Percentiles rank a stretch among this genome's conserved stretches.
Evolutionary conservation across 2,888 invertebrate genomes (phyloP).

Genomic region (Cordilura impudica): DNA sequence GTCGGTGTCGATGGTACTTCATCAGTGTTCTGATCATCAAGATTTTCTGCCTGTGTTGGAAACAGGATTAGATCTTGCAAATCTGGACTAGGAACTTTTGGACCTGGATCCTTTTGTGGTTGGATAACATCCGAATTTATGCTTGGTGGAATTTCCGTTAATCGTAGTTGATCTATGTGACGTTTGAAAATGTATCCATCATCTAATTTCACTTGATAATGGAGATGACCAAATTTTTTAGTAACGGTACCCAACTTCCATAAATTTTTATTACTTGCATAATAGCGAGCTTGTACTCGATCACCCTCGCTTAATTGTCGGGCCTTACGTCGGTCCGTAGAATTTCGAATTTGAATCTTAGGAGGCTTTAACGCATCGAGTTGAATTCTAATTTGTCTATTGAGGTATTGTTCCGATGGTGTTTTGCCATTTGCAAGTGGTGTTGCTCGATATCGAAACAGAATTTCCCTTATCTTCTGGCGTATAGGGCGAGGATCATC

Average conservation of each 20-base stretch:
- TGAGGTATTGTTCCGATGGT: slow-evolving; percentile 43
- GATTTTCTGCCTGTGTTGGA: neutral
- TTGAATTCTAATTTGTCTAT: slow-evolving; percentile 40
- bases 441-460: slow-evolving; percentile 42
- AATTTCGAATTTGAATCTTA: neutral
- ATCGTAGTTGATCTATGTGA: slow-evolving; percentile 24
- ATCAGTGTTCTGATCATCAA: neutral
- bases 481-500: slow-evolving; percentile 75
- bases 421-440: slow-evolving; percentile 38
- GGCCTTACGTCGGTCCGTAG: neutral
- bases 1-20: neutral
- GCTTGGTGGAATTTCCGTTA: neutral
- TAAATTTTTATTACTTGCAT: slow-evolving; percentile 11
- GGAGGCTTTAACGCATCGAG: slow-evolving; percentile 9
- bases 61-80: neutral
- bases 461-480: slow-evolving; percentile 24
- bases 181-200: slow-evolving; percentile 21
- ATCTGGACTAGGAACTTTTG: neutral
- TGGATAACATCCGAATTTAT: neutral
- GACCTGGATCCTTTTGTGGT: neutral
- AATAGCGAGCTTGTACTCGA: slow-evolving; percentile 12
- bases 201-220: slow-evolving; percentile 25
- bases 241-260: slow-evolving; percentile 14
- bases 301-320: slow-evolving; percentile 5
- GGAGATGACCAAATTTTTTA: slow-evolving; percentile 21